phyloP scores from a whole-genome alignment of 2,113 vertebrate genomes.

The Cryptomyrus ogoouensis region DNA sequence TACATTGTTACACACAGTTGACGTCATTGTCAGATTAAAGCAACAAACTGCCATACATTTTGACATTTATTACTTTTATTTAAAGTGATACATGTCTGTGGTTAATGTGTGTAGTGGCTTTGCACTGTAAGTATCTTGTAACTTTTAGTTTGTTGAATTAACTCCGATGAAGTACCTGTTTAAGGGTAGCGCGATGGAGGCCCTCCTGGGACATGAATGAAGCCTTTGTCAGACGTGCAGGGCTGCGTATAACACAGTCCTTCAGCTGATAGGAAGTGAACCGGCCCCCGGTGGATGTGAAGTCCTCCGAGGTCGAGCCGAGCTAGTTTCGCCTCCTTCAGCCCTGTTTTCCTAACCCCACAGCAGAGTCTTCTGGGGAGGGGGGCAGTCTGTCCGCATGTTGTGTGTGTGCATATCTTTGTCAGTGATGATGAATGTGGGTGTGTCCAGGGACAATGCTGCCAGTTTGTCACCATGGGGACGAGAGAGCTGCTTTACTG shows the following conservation, averaged over 20 bases:
- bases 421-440: constrained; percentile 27
- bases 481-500: neutral
- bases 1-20: neutral
- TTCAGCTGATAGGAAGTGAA: neutral
- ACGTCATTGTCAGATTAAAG: neutral
- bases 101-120: neutral
- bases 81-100: neutral
- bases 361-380: constrained; percentile 11
- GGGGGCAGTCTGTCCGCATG: constrained; percentile 8
- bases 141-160: neutral
- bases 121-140: neutral
- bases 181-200: neutral
- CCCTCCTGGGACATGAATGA: neutral
- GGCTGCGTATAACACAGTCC: neutral
- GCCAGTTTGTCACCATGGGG: constrained; percentile 24
- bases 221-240: neutral
- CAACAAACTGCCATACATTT: neutral
- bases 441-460: constrained; percentile 31
- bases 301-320: neutral
- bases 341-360: neutral
- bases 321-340: neutral
- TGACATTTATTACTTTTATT: neutral
- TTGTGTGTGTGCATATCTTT: constrained; percentile 24
- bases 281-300: neutral
- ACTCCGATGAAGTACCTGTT: neutral